Conservation (phyloP, 1,140 invertebrate species). For the Drosophila nigromelanica region DNA sequence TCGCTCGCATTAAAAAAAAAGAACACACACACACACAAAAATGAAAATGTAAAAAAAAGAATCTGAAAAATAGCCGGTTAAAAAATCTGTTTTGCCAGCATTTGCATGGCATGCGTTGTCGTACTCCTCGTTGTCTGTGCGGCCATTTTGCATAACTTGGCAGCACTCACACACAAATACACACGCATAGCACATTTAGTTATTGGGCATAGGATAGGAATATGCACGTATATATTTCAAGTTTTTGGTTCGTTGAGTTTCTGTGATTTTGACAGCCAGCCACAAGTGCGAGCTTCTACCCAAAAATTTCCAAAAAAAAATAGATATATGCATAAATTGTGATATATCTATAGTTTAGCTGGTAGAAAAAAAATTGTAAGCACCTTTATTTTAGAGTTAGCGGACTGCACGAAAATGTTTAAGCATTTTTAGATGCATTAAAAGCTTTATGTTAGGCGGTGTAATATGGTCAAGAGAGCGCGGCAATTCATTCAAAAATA, state of each 20-base stretch:
- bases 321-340: conserved; percentile 53
- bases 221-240: conserved; percentile 53
- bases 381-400: not conserved
- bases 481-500: conserved; percentile 64
- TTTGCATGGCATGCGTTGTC: conserved; percentile 76
- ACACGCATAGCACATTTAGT: conserved; percentile 17
- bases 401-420: conserved; percentile 19
- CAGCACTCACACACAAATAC: conserved; percentile 19
- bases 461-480: conserved; percentile 71
- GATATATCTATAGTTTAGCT: conserved; percentile 25
- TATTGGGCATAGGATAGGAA: conserved; percentile 39
- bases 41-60: conserved; percentile 7
- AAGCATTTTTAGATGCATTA: conserved; percentile 41
- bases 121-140: conserved; percentile 40
- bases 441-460: conserved; percentile 22
- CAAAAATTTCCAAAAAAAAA: conserved; percentile 34
- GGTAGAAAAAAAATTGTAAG: conserved; percentile 16
- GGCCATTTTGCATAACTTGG: conserved; percentile 74
- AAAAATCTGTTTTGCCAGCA: conserved; percentile 79
- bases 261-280: conserved; percentile 76
- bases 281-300: conserved; percentile 44
- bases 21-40: not conserved
- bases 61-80: conserved; percentile 61
- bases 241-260: conserved; percentile 76
- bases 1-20: conserved; percentile 44